These are phyloP conservation scores for Ericerus pela DNA, from an alignment of 1,140 invertebrate species.

Conservation along the genomic window DNA sequence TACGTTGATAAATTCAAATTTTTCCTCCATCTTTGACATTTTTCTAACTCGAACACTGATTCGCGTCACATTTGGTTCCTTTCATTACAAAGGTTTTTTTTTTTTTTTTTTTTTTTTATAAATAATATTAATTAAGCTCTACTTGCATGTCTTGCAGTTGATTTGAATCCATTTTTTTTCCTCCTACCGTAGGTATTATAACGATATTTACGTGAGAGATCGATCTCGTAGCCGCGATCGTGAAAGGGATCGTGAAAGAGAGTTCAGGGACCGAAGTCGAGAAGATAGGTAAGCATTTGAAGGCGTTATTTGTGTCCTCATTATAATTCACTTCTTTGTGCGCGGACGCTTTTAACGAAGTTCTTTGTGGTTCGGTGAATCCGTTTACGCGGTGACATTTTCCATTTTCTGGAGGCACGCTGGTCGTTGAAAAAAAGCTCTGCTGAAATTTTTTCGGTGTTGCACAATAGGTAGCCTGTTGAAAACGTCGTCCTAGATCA, in stretches of 20 bases:
- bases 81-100: no score
- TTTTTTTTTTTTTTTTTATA: no score
- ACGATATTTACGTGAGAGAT: conserved; percentile 31
- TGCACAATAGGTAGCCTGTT: no score
- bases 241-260: conserved; percentile 33
- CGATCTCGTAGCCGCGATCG: conserved; percentile 30
- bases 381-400: no score
- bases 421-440: no score
- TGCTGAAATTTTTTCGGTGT: no score
- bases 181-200: conserved; percentile 16
- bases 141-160: neutral
- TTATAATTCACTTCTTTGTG: no score
- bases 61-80: neutral
- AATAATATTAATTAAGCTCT: neutral
- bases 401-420: no score
- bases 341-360: neutral
- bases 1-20: no score
- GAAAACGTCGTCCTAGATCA: no score
- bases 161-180: conserved; percentile 6
- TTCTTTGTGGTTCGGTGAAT: neutral
- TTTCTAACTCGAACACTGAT: neutral
- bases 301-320: no score
- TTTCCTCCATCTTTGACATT: no score
- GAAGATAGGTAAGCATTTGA: conserved; percentile 67
- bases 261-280: conserved; percentile 46